A percentile compares a stretch with the other conserved stretches of the same genome.
Evolutionary conservation across 1,140 invertebrate genomes (phyloP).

Genomic region (Goniozus legneri): DNA sequence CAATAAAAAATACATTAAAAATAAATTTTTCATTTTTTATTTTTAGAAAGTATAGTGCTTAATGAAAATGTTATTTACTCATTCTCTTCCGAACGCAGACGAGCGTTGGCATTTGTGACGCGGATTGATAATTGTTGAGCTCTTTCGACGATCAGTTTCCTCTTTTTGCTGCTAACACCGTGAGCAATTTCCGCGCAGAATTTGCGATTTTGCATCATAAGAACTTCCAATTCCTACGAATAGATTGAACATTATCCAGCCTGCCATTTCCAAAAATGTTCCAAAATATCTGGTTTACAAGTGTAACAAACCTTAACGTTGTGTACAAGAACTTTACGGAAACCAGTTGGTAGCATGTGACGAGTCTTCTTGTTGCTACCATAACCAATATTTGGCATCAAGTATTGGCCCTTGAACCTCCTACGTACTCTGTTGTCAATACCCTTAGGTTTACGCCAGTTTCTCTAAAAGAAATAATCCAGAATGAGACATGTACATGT

Average conservation of each 20-base stretch:
- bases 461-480: conserved; percentile 64
- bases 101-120: conserved; percentile 93
- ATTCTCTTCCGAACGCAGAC: conserved; percentile 95
- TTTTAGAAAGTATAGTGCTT: conserved; percentile 27
- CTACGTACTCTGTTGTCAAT: conserved; percentile 99
- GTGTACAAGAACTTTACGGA: conserved; percentile 87
- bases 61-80: conserved; percentile 70
- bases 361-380: conserved; percentile 91
- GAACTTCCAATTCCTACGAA: conserved; percentile 90
- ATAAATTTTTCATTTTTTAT: conserved; percentile 16
- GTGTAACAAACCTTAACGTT: conserved; percentile 73
- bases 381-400: conserved; percentile 99
- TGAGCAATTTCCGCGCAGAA: conserved; percentile 98
- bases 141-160: conserved; percentile 93
- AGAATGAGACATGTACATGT: no score
- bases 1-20: no score
- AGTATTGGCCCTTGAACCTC: conserved; percentile 96
- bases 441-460: conserved; percentile 95
- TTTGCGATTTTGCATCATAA: conserved; percentile 98
- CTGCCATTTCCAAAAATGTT: conserved; percentile 5
- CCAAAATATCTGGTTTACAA: no score
- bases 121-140: conserved; percentile 94
- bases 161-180: conserved; percentile 92
- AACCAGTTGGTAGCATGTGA: conserved; percentile 96
- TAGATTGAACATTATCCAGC: conserved; percentile 1